These are phyloP conservation scores for Perithous albicinctus DNA, from an alignment of 2,888 invertebrate species.

Conservation along the genomic window DNA sequence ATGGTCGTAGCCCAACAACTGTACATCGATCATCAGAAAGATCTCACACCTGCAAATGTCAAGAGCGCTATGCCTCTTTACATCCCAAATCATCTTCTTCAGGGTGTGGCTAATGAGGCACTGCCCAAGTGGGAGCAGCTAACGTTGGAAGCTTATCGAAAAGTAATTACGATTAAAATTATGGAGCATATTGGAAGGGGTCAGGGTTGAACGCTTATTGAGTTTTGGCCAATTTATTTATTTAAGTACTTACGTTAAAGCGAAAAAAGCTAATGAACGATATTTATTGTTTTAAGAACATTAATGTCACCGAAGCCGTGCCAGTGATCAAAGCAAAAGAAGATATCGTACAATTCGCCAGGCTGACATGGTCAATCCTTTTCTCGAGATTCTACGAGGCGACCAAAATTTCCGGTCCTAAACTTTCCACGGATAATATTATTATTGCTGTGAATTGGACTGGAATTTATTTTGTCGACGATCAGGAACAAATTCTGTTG, in stretches of 20 bases:
- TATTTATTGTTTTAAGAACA: slow-evolving; percentile 87
- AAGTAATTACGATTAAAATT: slow-evolving; percentile 81
- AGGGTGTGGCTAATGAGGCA: slow-evolving; percentile 86
- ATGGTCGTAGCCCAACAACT: slow-evolving; percentile 96
- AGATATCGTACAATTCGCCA: slow-evolving; percentile 96
- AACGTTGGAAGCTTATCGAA: slow-evolving; percentile 90
- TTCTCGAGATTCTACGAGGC: slow-evolving; percentile 98
- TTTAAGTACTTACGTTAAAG: background rate
- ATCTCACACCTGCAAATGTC: slow-evolving; percentile 89
- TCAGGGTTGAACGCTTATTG: too few species aligned
- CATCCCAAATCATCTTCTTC: slow-evolving; percentile 91
- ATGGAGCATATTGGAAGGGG: too few species aligned
- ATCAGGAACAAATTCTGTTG: slow-evolving; percentile 95
- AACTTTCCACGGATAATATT: slow-evolving; percentile 89
- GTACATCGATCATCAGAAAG: slow-evolving; percentile 92
- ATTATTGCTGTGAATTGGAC: slow-evolving; percentile 97
- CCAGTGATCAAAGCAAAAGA: slow-evolving; percentile 92
- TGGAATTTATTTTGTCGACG: slow-evolving; percentile 96
- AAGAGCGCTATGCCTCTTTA: slow-evolving; percentile 91
- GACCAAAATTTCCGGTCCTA: slow-evolving; percentile 90
- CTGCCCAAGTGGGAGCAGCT: slow-evolving; percentile 90
- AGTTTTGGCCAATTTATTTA: too few species aligned
- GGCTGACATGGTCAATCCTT: slow-evolving; percentile 96
- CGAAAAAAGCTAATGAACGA: too few species aligned
- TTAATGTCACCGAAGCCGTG: slow-evolving; percentile 89